phyloP scores from a whole-genome alignment of 1,140 invertebrate species.

The Drosophila biarmipes region DNA sequence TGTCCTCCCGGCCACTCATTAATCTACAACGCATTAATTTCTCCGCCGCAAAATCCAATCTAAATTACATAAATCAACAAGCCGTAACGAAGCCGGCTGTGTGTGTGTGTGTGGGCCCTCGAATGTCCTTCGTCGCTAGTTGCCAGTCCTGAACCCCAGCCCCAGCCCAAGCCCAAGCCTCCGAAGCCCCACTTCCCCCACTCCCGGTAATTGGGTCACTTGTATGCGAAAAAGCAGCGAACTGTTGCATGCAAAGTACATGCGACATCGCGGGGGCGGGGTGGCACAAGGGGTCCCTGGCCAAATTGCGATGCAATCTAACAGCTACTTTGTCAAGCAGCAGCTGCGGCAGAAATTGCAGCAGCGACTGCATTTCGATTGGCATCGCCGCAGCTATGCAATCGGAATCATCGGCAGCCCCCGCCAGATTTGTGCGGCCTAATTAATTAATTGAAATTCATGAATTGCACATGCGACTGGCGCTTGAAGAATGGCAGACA shows the following conservation, averaged over 20 bases:
- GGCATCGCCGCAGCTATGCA: background rate
- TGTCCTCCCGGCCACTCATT: conserved; percentile 72
- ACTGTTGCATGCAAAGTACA: conserved; percentile 75
- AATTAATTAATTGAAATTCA: conserved; percentile 83
- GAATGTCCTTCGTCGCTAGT: background rate
- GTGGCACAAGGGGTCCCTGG: background rate
- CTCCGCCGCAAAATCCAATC: conserved; percentile 80
- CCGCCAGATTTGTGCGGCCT: conserved; percentile 71
- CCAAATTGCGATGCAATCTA: conserved; percentile 75
- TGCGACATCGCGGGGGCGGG: conserved; percentile 27
- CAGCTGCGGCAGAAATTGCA: conserved; percentile 52
- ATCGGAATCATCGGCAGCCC: background rate
- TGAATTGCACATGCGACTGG: conserved; percentile 79
- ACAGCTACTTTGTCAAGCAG: conserved; percentile 77
- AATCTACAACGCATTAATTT: conserved; percentile 80
- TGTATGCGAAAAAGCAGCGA: conserved; percentile 81
- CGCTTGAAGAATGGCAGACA: conserved; percentile 59
- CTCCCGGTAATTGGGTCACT: conserved; percentile 72
- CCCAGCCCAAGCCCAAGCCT: no score
- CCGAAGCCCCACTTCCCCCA: no score
- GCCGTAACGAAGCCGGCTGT: conserved; percentile 66
- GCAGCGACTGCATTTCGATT: conserved; percentile 61
- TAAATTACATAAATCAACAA: conserved; percentile 82
- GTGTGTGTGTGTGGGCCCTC: conserved; percentile 9
- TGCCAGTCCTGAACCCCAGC: background rate